Evolutionary conservation across 53 echinoderm and acorn worm genomes (phyloP).

Genomic region (Holothuria scabra): DNA sequence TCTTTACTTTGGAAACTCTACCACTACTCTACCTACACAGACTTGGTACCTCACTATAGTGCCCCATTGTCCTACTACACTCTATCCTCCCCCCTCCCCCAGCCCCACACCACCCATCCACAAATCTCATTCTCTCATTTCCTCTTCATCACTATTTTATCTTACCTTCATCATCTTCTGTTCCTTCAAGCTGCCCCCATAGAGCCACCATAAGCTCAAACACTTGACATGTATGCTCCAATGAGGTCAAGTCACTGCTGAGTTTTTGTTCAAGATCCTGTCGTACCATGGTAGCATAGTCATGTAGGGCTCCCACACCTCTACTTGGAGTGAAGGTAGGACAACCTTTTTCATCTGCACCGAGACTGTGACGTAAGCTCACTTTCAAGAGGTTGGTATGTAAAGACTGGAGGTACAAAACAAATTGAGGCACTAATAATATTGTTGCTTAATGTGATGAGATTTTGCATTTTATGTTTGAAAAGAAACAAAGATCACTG

Average conservation of each 20-base stretch:
- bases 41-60: too few relatives aligned
- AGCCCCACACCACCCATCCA: neutral
- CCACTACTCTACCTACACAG: too few relatives aligned
- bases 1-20: too few relatives aligned
- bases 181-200: slow-evolving; percentile 83
- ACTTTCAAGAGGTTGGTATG: slow-evolving; percentile 72
- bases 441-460: neutral
- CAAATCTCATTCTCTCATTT: too few relatives aligned
- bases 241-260: slow-evolving; percentile 56
- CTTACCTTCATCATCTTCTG: slow-evolving; percentile 64
- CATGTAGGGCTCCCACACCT: slow-evolving; percentile 81
- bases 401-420: slow-evolving; percentile 48
- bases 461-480: too few relatives aligned
- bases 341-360: slow-evolving; percentile 69
- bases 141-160: slow-evolving; percentile 5
- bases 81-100: neutral
- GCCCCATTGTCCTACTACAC: too few relatives aligned
- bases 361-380: slow-evolving; percentile 77
- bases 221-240: slow-evolving; percentile 81
- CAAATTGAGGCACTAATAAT: neutral
- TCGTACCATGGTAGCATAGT: slow-evolving; percentile 68
- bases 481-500: too few relatives aligned
- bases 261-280: slow-evolving; percentile 67
- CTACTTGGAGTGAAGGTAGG: slow-evolving; percentile 83
- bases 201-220: slow-evolving; percentile 89